These are phyloP conservation scores for Acanthosepion esculentum DNA, from an alignment of 2,888 invertebrate species.

Conservation along the genomic window DNA sequence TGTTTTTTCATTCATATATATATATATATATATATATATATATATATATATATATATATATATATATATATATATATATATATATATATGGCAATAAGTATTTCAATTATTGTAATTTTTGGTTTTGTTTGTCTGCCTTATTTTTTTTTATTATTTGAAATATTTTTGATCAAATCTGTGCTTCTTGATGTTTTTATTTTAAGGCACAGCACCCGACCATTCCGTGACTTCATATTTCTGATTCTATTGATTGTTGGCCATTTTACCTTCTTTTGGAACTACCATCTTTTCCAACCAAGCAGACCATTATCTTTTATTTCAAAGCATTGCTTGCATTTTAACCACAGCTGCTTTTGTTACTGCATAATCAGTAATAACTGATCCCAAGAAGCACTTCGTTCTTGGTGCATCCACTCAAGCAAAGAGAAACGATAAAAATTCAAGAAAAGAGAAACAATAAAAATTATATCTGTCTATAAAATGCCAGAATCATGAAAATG, in stretches of 20 bases:
- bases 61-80: too few relatives aligned
- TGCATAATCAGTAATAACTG: background rate
- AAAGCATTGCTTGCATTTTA: background rate
- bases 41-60: too few relatives aligned
- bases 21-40: too few relatives aligned
- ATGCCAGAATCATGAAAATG: background rate
- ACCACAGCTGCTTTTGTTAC: background rate
- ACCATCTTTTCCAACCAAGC: background rate
- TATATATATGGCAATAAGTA: too few relatives aligned
- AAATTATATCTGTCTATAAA: background rate
- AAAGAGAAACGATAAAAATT: background rate
- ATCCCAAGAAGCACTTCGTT: background rate
- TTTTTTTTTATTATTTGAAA: background rate
- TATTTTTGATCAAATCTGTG: background rate
- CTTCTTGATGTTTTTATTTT: background rate
- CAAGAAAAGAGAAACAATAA: background rate
- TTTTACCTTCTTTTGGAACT: background rate
- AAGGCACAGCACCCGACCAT: background rate
- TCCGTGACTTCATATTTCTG: background rate
- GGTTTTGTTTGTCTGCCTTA: background rate
- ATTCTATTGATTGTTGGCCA: background rate
- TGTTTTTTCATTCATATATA: too few relatives aligned
- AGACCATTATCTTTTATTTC: background rate
- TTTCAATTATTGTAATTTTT: background rate
- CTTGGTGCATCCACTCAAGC: background rate